phyloP scores from a whole-genome alignment of 2,888 invertebrate species.

The Ferdinandea cuprea region DNA sequence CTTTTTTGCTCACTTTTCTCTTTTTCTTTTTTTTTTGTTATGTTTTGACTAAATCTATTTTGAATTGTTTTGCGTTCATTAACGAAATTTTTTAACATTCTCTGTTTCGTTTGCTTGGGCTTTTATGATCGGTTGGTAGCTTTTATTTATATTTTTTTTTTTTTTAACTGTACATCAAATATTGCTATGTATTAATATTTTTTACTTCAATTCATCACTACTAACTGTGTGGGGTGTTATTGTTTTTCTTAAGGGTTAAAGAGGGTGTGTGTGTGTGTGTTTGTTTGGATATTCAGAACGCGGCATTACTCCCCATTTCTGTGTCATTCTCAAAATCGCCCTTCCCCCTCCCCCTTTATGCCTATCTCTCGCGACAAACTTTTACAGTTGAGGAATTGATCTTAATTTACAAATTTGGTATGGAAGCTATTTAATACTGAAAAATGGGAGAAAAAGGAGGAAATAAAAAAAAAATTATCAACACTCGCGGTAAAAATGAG shows the following conservation, averaged over 20 bases:
- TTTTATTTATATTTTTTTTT: no score
- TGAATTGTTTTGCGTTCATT: conserved; percentile 59
- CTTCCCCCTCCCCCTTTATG: no score
- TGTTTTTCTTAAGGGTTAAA: conserved; percentile 24
- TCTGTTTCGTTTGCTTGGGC: conserved; percentile 45
- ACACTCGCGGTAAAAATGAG: conserved; percentile 21
- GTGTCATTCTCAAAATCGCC: conserved; percentile 51
- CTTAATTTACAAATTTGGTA: conserved; percentile 51
- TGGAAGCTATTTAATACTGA: conserved; percentile 60
- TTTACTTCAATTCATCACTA: conserved; percentile 59
- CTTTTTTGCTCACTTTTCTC: conserved; percentile 50
- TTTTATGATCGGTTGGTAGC: conserved; percentile 33
- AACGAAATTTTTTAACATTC: conserved; percentile 24
- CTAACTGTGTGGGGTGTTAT: conserved; percentile 49
- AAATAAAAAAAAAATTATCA: conserved; percentile 22
- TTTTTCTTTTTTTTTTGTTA: conserved; percentile 38
- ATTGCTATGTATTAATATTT: conserved; percentile 66
- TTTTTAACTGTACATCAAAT: conserved; percentile 64
- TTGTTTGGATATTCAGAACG: conserved; percentile 26
- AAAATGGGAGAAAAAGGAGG: conserved; percentile 26
- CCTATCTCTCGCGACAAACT: conserved; percentile 35
- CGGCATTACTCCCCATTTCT: conserved; percentile 22
- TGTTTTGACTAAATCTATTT: conserved; percentile 49
- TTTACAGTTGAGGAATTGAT: conserved; percentile 26
- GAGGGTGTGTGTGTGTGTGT: conserved; percentile 17